Evolutionary conservation across 2,113 vertebrate genomes (phyloP).

Genomic region (Megaleporinus macrocephalus): DNA sequence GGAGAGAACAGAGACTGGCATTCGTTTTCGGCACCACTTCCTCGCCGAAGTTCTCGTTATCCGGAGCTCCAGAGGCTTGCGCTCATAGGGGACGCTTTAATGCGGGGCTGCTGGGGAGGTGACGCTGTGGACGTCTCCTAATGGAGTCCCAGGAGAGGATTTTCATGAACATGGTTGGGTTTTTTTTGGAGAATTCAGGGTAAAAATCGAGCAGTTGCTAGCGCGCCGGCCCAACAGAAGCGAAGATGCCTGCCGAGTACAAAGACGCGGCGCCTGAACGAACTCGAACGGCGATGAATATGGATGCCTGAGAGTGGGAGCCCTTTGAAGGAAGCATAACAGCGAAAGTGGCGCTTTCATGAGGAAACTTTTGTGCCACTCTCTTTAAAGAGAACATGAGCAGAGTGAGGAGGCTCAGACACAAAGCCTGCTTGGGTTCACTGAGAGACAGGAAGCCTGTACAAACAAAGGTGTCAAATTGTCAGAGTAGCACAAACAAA

Average conservation of each 20-base stretch:
- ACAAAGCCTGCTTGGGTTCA: background rate
- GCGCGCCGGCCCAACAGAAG: background rate
- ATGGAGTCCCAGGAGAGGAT: conserved; percentile 38
- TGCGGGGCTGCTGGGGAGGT: conserved; percentile 50
- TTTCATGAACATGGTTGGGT: conserved; percentile 44
- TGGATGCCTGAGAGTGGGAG: background rate
- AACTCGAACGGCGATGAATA: background rate
- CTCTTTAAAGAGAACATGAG: conserved; percentile 12
- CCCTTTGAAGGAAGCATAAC: background rate
- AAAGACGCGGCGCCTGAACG: background rate
- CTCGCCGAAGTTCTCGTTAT: conserved; percentile 75
- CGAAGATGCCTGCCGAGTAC: background rate
- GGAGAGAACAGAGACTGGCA: conserved; percentile 66
- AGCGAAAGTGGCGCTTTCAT: conserved; percentile 1
- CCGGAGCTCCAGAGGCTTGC: conserved; percentile 65
- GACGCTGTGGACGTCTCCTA: conserved; percentile 5
- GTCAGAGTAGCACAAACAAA: background rate
- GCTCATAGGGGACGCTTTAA: conserved; percentile 48
- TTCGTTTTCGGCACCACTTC: conserved; percentile 77
- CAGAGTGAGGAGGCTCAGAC: background rate
- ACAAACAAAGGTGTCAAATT: conserved; percentile 17
- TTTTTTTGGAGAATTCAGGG: conserved; percentile 54
- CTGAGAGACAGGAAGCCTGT: background rate
- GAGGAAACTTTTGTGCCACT: conserved; percentile 1
- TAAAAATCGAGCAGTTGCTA: background rate